Conservation (phyloP, 2,888 invertebrate genomes). For the Creontiades dilutus region DNA sequence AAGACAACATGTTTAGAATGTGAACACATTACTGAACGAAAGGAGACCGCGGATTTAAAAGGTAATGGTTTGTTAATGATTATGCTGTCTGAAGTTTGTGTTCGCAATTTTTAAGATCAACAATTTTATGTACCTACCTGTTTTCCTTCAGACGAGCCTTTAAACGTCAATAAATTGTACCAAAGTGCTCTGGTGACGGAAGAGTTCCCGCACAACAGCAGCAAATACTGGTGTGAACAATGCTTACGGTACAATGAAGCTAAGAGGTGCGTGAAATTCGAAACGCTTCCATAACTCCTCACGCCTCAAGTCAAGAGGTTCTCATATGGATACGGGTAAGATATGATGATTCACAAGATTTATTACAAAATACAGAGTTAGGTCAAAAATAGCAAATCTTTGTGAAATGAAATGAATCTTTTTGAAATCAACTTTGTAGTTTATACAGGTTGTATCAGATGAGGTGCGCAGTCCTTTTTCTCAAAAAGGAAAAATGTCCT, state of each 20-base stretch:
- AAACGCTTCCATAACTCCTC: conserved; percentile 90
- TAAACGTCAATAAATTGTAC: conserved; percentile 82
- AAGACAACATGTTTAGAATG: conserved; percentile 94
- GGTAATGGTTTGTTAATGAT: conserved; percentile 9
- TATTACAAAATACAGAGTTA: background rate
- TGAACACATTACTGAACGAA: conserved; percentile 91
- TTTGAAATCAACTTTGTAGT: too few species aligned
- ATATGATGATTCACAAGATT: background rate
- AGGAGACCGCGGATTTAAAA: conserved; percentile 82
- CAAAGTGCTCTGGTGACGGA: conserved; percentile 88
- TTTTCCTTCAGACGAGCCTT: conserved; percentile 77
- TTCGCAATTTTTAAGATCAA: too few species aligned
- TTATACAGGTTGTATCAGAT: too few species aligned
- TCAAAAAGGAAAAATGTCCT: too few species aligned
- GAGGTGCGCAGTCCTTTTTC: too few species aligned
- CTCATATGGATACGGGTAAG: conserved; percentile 75
- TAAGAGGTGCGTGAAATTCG: conserved; percentile 90
- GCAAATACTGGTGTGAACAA: conserved; percentile 94
- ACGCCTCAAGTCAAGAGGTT: conserved; percentile 92
- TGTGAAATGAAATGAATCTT: too few species aligned
- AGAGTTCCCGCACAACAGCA: conserved; percentile 90
- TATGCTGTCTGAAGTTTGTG: too few species aligned
- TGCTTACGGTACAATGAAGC: conserved; percentile 94
- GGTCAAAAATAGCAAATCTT: too few species aligned
- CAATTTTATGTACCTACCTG: too few species aligned